These are phyloP conservation scores for Coreoperca whiteheadi DNA, from an alignment of 2,113 vertebrate genomes.

Conservation along the genomic window DNA sequence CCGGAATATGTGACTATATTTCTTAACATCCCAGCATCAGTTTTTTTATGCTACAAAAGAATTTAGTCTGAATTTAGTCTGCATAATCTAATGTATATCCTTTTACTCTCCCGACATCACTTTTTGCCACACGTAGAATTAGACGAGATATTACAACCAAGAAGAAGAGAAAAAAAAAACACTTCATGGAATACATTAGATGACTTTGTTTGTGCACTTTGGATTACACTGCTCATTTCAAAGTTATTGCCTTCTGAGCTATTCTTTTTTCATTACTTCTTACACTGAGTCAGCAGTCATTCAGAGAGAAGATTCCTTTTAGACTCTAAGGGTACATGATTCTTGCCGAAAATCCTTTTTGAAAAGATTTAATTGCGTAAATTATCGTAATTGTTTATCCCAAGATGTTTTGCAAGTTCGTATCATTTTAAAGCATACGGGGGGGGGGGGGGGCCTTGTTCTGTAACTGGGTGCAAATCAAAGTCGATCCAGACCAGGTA, in stretches of 20 bases:
- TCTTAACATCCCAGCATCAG: neutral
- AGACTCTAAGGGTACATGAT: neutral
- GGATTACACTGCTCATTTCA: neutral
- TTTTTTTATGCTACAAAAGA: neutral
- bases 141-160: neutral
- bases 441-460: too few species aligned
- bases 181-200: neutral
- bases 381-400: neutral
- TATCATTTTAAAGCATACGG: too few species aligned
- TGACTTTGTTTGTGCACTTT: slow-evolving; percentile 1
- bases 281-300: neutral
- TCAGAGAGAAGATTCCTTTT: neutral
- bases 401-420: neutral
- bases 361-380: neutral
- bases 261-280: slow-evolving; percentile 17
- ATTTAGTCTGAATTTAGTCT: too few species aligned
- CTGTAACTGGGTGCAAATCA: slow-evolving; percentile 29
- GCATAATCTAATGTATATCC: neutral
- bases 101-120: neutral
- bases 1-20: neutral
- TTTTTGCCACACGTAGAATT: neutral
- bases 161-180: neutral
- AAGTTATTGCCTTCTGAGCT: neutral
- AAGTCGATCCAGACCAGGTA: neutral
- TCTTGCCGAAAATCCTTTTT: too few species aligned